Conservation (phyloP, 2,797 vertebrate genomes). For the Leptatherina wallacei region DNA sequence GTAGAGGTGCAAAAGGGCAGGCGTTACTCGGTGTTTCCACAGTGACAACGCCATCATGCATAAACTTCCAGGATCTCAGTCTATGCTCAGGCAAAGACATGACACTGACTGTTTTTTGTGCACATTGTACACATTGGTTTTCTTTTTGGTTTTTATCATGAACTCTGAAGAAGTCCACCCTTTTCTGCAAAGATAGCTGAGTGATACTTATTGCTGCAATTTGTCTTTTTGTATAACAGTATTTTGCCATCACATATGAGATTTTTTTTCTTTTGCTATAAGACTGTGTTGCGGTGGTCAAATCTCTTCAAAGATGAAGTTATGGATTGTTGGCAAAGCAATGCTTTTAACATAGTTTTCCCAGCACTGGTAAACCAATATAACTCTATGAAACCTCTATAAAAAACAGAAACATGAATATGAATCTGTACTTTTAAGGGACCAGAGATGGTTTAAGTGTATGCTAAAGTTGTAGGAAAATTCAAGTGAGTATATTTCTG, state of each 20-base stretch:
- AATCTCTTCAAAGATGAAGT: background rate
- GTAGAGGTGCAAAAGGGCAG: slow-evolving; percentile 4
- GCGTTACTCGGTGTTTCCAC: slow-evolving; percentile 6
- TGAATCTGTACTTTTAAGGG: background rate
- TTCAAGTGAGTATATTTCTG: background rate
- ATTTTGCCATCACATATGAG: background rate
- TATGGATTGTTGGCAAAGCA: background rate
- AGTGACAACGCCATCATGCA: background rate
- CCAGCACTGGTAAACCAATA: background rate
- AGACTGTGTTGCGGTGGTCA: too few relatives aligned
- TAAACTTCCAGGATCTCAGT: background rate
- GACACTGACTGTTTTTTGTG: background rate
- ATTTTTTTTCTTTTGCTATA: background rate
- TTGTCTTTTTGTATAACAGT: background rate
- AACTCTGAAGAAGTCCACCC: background rate
- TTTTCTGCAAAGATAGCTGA: background rate
- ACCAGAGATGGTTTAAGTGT: background rate
- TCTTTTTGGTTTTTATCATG: background rate
- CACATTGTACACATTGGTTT: background rate
- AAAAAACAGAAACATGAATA: background rate
- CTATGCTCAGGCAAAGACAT: background rate
- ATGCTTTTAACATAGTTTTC: background rate
- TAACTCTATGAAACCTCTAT: background rate
- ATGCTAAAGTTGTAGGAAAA: background rate
- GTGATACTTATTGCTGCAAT: background rate